Conservation (phyloP, 2,888 invertebrate genomes). For the Cyrtodaria siliqua region DNA sequence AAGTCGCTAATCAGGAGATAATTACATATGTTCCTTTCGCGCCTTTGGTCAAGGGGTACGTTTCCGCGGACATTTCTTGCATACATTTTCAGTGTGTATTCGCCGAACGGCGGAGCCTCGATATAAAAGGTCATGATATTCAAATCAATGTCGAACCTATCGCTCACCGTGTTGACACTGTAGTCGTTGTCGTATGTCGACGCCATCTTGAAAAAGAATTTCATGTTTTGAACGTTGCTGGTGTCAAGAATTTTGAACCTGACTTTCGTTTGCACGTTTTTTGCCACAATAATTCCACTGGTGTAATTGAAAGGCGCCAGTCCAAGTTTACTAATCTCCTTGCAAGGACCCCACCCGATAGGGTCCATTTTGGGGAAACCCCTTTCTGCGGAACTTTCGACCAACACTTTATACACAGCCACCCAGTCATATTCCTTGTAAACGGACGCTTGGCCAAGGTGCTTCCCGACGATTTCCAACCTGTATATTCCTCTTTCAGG, state of each 20-base stretch:
- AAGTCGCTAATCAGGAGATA: constrained; percentile 70
- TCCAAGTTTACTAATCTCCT: constrained; percentile 59
- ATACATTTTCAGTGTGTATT: constrained; percentile 63
- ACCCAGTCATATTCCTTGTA: constrained; percentile 76
- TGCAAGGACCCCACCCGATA: constrained; percentile 82
- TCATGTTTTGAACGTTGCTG: constrained; percentile 53
- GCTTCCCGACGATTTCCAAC: constrained; percentile 80
- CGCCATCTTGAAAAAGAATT: constrained; percentile 62
- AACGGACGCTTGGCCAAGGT: constrained; percentile 61
- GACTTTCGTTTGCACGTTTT: constrained; percentile 59
- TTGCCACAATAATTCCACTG: constrained; percentile 60
- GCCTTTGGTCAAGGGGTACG: constrained; percentile 37
- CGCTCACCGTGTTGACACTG: constrained; percentile 58
- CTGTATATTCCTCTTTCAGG: constrained; percentile 76
- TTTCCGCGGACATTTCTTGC: constrained; percentile 59
- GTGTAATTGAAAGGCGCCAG: constrained; percentile 64
- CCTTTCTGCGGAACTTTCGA: constrained; percentile 64
- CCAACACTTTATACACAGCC: constrained; percentile 72
- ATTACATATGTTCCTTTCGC: constrained; percentile 79
- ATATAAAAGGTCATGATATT: constrained; percentile 63
- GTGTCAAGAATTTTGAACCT: constrained; percentile 63
- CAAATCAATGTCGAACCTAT: constrained; percentile 59
- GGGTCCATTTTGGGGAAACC: constrained; percentile 79
- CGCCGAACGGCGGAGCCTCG: constrained; percentile 61
- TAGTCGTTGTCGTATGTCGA: constrained; percentile 63